phyloP scores from a whole-genome alignment of 2,113 vertebrate genomes.

The Lasiurus borealis region DNA sequence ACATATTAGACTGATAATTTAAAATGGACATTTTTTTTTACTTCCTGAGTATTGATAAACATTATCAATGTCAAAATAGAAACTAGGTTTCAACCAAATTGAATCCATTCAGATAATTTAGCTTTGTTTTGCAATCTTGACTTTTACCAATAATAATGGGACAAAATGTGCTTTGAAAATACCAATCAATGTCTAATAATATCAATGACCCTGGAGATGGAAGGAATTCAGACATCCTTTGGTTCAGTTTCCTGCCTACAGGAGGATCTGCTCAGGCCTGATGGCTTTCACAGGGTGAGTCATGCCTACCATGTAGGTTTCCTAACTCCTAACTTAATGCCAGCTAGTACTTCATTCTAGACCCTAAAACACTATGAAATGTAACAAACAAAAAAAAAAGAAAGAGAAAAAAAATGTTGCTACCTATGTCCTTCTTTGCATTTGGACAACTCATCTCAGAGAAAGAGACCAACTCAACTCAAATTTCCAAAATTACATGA shows the following conservation, averaged over 20 bases:
- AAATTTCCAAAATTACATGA: neutral
- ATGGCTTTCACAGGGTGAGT: neutral
- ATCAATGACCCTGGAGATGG: neutral
- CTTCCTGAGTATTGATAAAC: conserved; percentile 24
- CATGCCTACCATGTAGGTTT: neutral
- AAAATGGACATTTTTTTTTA: neutral
- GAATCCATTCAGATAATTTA: neutral
- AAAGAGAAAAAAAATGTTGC: neutral
- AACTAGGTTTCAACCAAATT: neutral
- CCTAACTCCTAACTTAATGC: neutral
- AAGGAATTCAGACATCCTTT: neutral
- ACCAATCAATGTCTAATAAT: neutral
- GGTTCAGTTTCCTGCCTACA: neutral
- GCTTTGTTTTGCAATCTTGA: neutral
- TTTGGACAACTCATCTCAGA: neutral
- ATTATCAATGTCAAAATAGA: conserved; percentile 52
- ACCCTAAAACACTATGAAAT: neutral
- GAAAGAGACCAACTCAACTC: neutral
- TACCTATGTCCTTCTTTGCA: neutral
- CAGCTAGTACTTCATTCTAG: neutral
- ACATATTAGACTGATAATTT: conserved; percentile 42
- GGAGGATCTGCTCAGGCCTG: neutral
- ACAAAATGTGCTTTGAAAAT: neutral
- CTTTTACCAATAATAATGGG: neutral
- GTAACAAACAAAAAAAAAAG: neutral